Conservation (phyloP, 1,140 invertebrate species). For the Theocolax elegans region DNA sequence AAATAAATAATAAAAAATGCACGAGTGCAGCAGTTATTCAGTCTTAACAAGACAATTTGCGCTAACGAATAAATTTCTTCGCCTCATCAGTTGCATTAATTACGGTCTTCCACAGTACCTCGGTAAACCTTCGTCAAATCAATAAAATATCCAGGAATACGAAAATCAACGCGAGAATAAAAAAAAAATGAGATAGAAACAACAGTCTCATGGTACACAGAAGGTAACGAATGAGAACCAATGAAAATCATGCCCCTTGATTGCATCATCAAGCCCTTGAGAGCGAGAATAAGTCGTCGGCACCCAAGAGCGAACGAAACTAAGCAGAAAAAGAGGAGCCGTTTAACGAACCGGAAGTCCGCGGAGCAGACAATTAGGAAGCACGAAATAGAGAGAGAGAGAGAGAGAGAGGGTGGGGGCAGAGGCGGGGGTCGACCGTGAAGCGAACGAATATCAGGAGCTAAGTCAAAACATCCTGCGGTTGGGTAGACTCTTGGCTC, state of each 20-base stretch:
- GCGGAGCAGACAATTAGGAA: conserved; percentile 35
- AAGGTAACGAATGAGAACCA: conserved; percentile 18
- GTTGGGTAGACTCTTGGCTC: background rate
- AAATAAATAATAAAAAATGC: too few species aligned
- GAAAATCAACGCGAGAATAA: background rate
- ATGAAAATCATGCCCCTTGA: conserved; percentile 34
- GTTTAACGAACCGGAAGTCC: conserved; percentile 45
- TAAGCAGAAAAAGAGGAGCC: conserved; percentile 25
- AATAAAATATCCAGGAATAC: background rate
- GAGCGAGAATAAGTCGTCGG: conserved; percentile 9
- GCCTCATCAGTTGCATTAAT: background rate
- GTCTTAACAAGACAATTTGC: too few species aligned
- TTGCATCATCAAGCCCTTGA: conserved; percentile 34
- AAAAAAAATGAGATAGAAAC: background rate
- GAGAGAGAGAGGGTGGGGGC: too few species aligned
- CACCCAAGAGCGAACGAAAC: conserved; percentile 1
- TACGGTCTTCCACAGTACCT: background rate
- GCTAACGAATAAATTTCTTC: background rate
- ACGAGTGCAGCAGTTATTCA: too few species aligned
- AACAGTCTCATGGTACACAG: background rate
- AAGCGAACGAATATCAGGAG: conserved; percentile 30
- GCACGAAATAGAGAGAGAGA: background rate
- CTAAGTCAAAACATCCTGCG: conserved; percentile 39
- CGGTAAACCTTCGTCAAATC: conserved; percentile 1
- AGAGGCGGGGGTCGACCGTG: too few species aligned